Base-by-base conservation (phyloP, 2,797 vertebrate species). In the Coluber constrictor region DNA sequence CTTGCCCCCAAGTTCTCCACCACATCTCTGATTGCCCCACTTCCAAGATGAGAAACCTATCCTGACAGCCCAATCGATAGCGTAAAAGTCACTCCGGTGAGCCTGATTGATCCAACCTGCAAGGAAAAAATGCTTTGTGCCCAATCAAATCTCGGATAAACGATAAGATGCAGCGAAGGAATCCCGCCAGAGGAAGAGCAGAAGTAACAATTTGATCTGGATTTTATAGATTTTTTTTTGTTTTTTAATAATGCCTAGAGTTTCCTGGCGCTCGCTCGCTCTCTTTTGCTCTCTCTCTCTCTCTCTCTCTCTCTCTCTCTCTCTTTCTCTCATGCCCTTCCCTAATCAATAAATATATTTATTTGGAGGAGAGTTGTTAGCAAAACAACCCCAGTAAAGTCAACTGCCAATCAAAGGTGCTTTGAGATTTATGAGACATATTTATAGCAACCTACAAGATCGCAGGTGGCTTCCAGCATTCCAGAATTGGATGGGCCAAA, bases 271-370 rank as follows among this genome's bases (percentile, higher is more conserved):
- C n/a, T n/a, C n/a, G n/a, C n/a, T n/a, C n/a, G n/a, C n/a, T n/a
- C n/a, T n/a, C n/a, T n/a, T n/a, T n/a, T n/a, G n/a, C n/a, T n/a
- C n/a, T n/a, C n/a, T n/a, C 37, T 37, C 37, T 37, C 5, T 47
- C 47, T 47, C 47, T 47, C 51, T 54, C 51, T 54, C 54, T 94
- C 37, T 37, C 70, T 47, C 47, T 51, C 6, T 51, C 51, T 54
- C 51, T 54, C 51, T 9, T 54, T 32, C 47, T 63, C 94, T 93
- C 93, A 87, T 93, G 74, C 91, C 89, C 93, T 95, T 96, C 93
- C 95, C 95, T 96, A 97, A 97, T 97, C 96, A 96, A 96, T 96
- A 95, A 95, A 95, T 96, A 94, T 93, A 96, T 96, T 94, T 96
- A 95, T 96, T 92, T 91, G 55, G 63, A 94, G 47, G 83, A 51